Conservation (phyloP, 2,888 invertebrate genomes). For the Cyclophora albipunctata region DNA sequence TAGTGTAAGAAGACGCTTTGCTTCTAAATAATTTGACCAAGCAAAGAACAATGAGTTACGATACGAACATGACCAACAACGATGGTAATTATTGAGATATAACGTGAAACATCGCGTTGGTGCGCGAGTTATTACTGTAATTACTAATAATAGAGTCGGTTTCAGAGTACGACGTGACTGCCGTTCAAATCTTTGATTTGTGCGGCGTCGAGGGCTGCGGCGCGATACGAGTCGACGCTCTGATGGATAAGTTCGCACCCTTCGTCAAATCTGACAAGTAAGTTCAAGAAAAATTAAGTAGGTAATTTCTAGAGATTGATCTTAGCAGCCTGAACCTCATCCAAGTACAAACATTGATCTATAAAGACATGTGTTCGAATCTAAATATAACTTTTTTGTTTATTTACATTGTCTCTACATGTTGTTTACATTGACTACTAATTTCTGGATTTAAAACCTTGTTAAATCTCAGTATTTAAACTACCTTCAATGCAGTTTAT, state of each 20-base stretch:
- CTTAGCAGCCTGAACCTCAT: no score
- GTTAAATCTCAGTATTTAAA: no score
- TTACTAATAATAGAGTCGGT: constrained; percentile 40
- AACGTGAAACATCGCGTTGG: constrained; percentile 54
- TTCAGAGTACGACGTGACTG: constrained; percentile 62
- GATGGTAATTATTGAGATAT: constrained; percentile 45
- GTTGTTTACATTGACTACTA: no score
- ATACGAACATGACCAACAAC: constrained; percentile 41
- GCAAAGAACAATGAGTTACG: constrained; percentile 44
- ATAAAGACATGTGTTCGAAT: no score
- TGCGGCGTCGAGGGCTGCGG: constrained; percentile 53
- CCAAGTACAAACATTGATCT: no score
- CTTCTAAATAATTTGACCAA: constrained; percentile 12
- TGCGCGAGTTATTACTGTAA: constrained; percentile 33
- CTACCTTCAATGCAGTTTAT: no score
- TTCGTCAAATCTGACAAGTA: constrained; percentile 65
- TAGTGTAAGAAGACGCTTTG: no score
- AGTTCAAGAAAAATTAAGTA: constrained; percentile 19
- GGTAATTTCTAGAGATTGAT: background rate
- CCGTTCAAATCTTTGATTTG: constrained; percentile 61
- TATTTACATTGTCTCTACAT: no score
- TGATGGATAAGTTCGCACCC: constrained; percentile 65
- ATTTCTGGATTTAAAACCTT: no score
- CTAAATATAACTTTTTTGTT: no score
- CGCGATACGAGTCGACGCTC: constrained; percentile 48